Evolutionary conservation across 2,113 vertebrate genomes (phyloP).

Genomic region (Triplophysa dalaica): DNA sequence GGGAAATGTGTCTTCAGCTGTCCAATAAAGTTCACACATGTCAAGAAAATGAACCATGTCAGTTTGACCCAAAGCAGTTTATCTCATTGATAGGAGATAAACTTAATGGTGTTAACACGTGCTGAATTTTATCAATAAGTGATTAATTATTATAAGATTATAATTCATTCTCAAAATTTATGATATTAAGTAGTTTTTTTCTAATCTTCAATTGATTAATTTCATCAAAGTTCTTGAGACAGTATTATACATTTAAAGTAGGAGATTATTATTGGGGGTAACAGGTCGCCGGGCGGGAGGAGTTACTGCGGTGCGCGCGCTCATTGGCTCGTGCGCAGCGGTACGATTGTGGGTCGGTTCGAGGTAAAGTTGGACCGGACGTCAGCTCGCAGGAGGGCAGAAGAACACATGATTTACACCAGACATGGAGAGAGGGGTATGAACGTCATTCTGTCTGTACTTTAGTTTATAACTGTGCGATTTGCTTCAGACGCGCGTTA

Average conservation of each 20-base stretch:
- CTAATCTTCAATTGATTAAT: not conserved
- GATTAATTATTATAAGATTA: too few species aligned
- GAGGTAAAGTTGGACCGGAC: not conserved
- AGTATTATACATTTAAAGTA: not conserved
- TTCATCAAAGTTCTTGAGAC: not conserved
- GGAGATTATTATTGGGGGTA: not conserved
- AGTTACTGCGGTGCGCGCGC: constrained; percentile 55
- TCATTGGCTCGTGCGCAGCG: constrained; percentile 60
- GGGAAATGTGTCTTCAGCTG: constrained; percentile 2
- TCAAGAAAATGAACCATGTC: not conserved
- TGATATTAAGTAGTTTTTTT: too few species aligned
- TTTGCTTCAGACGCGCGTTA: not conserved
- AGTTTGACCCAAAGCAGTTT: not conserved
- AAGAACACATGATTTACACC: constrained; percentile 21
- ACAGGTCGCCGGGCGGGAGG: constrained; percentile 58
- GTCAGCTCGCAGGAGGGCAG: not conserved
- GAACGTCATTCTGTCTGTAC: not conserved
- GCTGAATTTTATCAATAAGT: not conserved
- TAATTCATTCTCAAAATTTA: too few species aligned
- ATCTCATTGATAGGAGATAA: not conserved
- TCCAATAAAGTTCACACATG: not conserved
- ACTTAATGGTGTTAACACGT: not conserved
- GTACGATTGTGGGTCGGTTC: not conserved
- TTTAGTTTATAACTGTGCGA: not conserved
- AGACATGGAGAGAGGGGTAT: constrained; percentile 49